Evolutionary conservation across 2,113 vertebrate species (phyloP).

Genomic region (Clarias batrachus): DNA sequence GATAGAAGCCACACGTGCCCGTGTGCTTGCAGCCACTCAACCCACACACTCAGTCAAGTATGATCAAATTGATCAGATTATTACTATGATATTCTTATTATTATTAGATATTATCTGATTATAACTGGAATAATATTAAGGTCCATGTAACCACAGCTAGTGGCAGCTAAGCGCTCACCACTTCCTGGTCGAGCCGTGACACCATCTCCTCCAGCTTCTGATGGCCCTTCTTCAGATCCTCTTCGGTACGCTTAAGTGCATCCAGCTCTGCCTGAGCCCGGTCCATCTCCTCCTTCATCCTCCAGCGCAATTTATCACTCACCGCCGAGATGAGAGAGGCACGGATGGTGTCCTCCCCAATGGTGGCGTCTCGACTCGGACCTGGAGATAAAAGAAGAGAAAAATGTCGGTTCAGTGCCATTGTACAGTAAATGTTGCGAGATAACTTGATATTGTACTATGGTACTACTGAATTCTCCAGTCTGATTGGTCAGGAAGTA

Average conservation of each 20-base stretch:
- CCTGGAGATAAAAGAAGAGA: slow-evolving; percentile 66
- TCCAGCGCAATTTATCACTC: slow-evolving; percentile 95
- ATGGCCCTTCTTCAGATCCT: slow-evolving; percentile 96
- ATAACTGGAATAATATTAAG: too few species aligned
- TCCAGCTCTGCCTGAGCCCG: slow-evolving; percentile 95
- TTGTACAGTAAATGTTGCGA: not conserved
- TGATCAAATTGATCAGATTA: too few species aligned
- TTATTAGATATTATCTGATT: too few species aligned
- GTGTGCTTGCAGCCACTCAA: too few species aligned
- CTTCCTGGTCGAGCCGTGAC: slow-evolving; percentile 93
- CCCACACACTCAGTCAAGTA: too few species aligned
- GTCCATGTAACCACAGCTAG: too few species aligned
- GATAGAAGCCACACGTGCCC: too few species aligned
- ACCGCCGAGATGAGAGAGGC: slow-evolving; percentile 96
- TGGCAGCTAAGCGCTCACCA: slow-evolving; percentile 77
- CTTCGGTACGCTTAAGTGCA: slow-evolving; percentile 92
- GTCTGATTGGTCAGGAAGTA: not conserved
- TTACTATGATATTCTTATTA: too few species aligned
- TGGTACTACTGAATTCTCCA: not conserved
- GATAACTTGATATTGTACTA: not conserved
- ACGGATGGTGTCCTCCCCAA: slow-evolving; percentile 95
- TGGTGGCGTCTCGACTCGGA: slow-evolving; percentile 89
- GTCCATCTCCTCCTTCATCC: slow-evolving; percentile 99
- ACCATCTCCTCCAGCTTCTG: slow-evolving; percentile 98
- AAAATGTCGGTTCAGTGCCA: not conserved